Percentiles rank a stretch among this genome's conserved stretches.
phyloP scores from a whole-genome alignment of 2,113 vertebrate species.

The Pagrus major region DNA sequence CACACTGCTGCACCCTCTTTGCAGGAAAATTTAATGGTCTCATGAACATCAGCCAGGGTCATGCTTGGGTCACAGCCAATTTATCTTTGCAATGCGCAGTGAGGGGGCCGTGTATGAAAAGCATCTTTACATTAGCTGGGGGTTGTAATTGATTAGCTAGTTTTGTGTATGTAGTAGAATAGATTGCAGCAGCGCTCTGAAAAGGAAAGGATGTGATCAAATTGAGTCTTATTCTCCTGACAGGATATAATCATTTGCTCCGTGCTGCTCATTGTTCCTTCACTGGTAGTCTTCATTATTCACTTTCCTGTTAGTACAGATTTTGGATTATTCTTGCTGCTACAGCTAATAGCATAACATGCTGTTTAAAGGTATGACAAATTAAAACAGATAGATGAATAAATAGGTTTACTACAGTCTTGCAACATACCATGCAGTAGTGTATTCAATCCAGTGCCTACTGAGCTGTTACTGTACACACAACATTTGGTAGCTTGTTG shows the following conservation, averaged over 20 bases:
- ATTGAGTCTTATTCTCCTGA: constrained; percentile 59
- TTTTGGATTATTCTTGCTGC: constrained; percentile 14
- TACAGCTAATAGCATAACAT: not conserved
- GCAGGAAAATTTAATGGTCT: constrained; percentile 83
- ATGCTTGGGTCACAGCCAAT: constrained; percentile 84
- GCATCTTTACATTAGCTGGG: constrained; percentile 76
- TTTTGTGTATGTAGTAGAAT: constrained; percentile 72
- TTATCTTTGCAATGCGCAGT: constrained; percentile 79
- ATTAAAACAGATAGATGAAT: not conserved
- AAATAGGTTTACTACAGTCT: not conserved
- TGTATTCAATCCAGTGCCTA: not conserved
- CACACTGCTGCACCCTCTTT: constrained; percentile 68
- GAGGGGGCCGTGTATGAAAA: constrained; percentile 71
- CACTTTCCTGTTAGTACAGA: constrained; percentile 12
- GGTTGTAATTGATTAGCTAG: constrained; percentile 76
- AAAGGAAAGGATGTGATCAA: constrained; percentile 65
- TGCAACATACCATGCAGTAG: not conserved
- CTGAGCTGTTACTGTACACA: constrained; percentile 25
- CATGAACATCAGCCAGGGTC: constrained; percentile 85
- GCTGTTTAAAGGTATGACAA: not conserved
- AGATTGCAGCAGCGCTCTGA: constrained; percentile 45
- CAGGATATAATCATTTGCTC: constrained; percentile 59
- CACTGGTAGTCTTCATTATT: constrained; percentile 47
- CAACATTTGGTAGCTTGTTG: constrained; percentile 9
- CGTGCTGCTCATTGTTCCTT: constrained; percentile 47